A percentile compares a stretch with the other conserved stretches of the same genome.
Conservation (phyloP, 2,113 vertebrate species). For the Sinocyclocheilus anophthalmus region DNA sequence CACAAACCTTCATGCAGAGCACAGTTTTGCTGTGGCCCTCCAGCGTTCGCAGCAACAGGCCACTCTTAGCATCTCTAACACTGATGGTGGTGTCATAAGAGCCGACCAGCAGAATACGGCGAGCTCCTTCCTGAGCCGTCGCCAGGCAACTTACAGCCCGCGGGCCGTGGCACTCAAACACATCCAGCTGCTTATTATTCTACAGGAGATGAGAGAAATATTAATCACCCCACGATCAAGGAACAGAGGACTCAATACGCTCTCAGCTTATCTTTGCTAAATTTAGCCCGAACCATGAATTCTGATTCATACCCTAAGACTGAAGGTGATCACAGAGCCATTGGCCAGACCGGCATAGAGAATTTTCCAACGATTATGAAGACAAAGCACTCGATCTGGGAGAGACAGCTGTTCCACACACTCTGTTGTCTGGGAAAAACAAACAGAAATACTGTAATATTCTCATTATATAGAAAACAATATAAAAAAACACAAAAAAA, state of each 20-base stretch:
- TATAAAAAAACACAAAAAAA: neutral
- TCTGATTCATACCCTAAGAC: constrained; percentile 82
- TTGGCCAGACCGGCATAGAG: constrained; percentile 92
- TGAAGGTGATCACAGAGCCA: constrained; percentile 90
- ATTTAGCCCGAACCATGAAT: neutral
- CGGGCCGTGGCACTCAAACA: constrained; percentile 93
- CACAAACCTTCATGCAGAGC: constrained; percentile 93
- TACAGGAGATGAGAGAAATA: constrained; percentile 57
- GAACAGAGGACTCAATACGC: neutral
- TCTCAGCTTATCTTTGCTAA: neutral
- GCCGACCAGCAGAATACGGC: constrained; percentile 88
- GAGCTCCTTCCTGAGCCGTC: constrained; percentile 91
- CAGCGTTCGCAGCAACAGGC: constrained; percentile 90
- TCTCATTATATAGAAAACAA: neutral
- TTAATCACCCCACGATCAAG: neutral
- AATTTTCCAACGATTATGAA: constrained; percentile 89
- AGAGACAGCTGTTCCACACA: constrained; percentile 83
- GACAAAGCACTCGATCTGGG: constrained; percentile 91
- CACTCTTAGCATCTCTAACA: constrained; percentile 88
- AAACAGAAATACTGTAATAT: neutral
- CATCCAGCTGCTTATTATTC: constrained; percentile 87
- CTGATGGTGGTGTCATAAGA: constrained; percentile 96
- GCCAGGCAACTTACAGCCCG: constrained; percentile 94
- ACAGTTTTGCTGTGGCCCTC: constrained; percentile 94
- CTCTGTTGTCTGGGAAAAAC: constrained; percentile 76